phyloP scores from a whole-genome alignment of 2,888 invertebrate genomes.

The Pemphredon lugubris region DNA sequence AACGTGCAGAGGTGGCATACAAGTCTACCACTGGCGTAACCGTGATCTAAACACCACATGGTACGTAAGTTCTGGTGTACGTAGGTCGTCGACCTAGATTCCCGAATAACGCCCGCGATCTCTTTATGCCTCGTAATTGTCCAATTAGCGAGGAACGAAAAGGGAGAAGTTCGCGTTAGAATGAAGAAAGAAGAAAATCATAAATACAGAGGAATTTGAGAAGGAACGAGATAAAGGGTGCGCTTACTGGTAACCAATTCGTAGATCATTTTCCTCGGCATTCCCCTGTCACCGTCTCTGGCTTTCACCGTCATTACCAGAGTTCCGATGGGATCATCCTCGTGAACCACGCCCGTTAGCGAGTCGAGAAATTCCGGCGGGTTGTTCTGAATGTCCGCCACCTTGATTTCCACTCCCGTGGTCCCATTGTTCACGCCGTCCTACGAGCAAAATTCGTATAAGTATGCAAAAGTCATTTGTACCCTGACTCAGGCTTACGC shows the following conservation, averaged over 20 bases:
- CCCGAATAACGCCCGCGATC: too few species aligned
- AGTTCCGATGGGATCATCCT: constrained; percentile 92
- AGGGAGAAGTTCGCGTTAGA: too few species aligned
- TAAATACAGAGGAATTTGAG: too few species aligned
- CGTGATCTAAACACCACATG: too few species aligned
- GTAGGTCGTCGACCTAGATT: too few species aligned
- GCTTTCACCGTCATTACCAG: constrained; percentile 90
- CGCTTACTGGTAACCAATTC: constrained; percentile 91
- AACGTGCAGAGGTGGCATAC: too few species aligned
- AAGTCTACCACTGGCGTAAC: too few species aligned
- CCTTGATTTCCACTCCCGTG: constrained; percentile 89
- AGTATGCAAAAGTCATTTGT: constrained; percentile 8
- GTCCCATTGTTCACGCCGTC: constrained; percentile 90
- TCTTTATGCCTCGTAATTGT: too few species aligned
- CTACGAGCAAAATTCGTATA: constrained; percentile 80
- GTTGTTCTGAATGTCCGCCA: constrained; percentile 93
- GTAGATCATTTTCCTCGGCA: constrained; percentile 89
- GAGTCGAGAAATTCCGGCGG: constrained; percentile 93
- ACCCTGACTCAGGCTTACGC: background rate
- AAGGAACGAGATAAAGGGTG: too few species aligned
- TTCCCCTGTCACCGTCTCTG: constrained; percentile 92
- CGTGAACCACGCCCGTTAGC: constrained; percentile 89
- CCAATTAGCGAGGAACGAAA: too few species aligned
- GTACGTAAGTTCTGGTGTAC: too few species aligned
- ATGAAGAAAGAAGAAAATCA: too few species aligned